Percentiles rank a stretch among this genome's conserved stretches.
phyloP scores from a whole-genome alignment of 2,797 vertebrate species.

The Gastrophryne carolinensis region DNA sequence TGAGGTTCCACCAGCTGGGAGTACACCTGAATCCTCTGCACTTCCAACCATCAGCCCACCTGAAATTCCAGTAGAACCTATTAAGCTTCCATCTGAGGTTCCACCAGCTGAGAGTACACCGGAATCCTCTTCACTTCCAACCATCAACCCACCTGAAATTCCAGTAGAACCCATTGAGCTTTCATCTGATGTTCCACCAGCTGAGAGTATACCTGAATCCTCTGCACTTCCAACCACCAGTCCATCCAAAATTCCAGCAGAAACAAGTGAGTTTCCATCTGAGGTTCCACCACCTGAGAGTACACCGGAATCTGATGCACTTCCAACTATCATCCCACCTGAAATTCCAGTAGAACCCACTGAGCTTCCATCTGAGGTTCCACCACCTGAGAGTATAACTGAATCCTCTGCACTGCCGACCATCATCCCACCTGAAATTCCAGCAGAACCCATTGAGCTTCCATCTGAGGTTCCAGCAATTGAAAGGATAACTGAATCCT shows the following conservation, averaged over 20 bases:
- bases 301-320: too few species aligned
- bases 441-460: neutral
- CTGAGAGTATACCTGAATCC: conserved; percentile 14
- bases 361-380: too few species aligned
- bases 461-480: neutral
- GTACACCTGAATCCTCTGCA: neutral
- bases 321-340: too few species aligned
- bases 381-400: too few species aligned
- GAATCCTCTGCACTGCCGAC: too few species aligned
- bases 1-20: too few species aligned
- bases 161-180: conserved; percentile 36
- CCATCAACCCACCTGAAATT: neutral
- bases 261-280: conserved; percentile 42
- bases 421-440: too few species aligned
- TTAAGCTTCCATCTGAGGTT: neutral
- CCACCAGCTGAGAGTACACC: neutral
- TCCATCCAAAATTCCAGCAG: too few species aligned
- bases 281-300: neutral
- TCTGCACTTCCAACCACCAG: neutral
- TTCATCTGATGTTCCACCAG: conserved; percentile 10
- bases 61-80: conserved; percentile 4
- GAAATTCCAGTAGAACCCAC: too few species aligned
- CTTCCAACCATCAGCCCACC: neutral
- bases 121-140: neutral
- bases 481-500: too few species aligned